Percentiles rank a stretch among this genome's conserved stretches.
Conservation (phyloP, 2,113 vertebrate species). For the Pyxicephalus adspersus region DNA sequence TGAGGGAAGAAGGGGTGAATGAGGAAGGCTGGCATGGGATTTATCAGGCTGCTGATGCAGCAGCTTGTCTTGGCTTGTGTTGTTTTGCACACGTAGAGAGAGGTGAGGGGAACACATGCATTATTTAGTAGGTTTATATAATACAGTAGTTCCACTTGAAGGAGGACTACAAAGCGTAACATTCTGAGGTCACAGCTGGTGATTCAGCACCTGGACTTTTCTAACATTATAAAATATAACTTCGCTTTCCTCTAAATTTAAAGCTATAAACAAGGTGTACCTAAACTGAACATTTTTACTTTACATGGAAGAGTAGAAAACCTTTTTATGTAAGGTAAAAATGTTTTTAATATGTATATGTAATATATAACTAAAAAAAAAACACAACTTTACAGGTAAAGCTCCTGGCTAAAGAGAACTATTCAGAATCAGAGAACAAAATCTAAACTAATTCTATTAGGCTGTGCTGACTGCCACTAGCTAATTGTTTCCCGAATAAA, state of each 20-base stretch:
- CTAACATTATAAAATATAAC: not conserved
- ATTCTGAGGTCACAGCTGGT: slow-evolving; percentile 26
- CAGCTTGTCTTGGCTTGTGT: slow-evolving; percentile 20
- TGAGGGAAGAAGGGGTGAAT: not conserved
- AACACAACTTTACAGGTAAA: not conserved
- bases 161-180: not conserved
- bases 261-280: no score
- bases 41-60: slow-evolving; percentile 35
- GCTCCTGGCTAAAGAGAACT: not conserved
- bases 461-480: slow-evolving; percentile 20
- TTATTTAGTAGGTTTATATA: slow-evolving; percentile 46
- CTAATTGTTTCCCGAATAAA: slow-evolving; percentile 30
- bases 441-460: slow-evolving; percentile 18
- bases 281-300: no score
- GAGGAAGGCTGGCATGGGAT: not conserved
- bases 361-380: no score
- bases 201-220: not conserved
- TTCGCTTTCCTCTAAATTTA: no score
- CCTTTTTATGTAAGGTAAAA: no score
- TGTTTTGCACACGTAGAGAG: slow-evolving; percentile 10
- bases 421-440: not conserved
- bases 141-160: slow-evolving; percentile 7
- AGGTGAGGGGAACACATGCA: slow-evolving; percentile 37
- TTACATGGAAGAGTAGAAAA: no score
- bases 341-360: no score